Evolutionary conservation across 2,113 vertebrate species (phyloP).

Genomic region (Oryzias melastigma): DNA sequence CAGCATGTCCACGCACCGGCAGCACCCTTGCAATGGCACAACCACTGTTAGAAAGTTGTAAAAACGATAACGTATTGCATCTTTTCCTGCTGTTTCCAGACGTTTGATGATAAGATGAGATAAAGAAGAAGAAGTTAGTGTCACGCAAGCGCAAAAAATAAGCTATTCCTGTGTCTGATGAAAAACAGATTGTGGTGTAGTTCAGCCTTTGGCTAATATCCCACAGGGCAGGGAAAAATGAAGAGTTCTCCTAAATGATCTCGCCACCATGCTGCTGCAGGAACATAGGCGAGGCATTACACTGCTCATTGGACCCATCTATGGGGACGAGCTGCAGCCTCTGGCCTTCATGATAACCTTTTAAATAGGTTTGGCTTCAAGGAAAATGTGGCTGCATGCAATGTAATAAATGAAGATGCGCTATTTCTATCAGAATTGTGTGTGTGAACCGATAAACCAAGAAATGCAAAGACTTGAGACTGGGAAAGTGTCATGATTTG

Average conservation of each 20-base stretch:
- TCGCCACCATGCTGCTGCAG: neutral
- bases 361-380: neutral
- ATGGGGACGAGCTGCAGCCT: slow-evolving; percentile 16
- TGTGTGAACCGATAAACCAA: too few relatives aligned
- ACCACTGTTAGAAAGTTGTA: slow-evolving; percentile 1
- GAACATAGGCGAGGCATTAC: slow-evolving; percentile 40
- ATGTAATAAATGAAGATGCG: neutral
- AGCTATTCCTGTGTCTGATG: slow-evolving; percentile 36
- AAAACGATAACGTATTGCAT: slow-evolving; percentile 18
- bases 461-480: too few relatives aligned
- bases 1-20: fast-evolving
- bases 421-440: too few relatives aligned
- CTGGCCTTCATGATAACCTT: neutral
- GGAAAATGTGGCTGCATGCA: neutral
- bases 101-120: slow-evolving; percentile 25
- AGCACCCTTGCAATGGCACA: slow-evolving; percentile 8
- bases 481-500: too few relatives aligned
- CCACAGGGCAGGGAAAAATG: slow-evolving; percentile 43
- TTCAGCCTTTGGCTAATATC: slow-evolving; percentile 43
- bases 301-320: slow-evolving; percentile 27
- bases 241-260: slow-evolving; percentile 43
- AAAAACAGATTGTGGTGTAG: slow-evolving; percentile 32
- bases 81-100: slow-evolving; percentile 16
- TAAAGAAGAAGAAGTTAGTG: slow-evolving; percentile 19
- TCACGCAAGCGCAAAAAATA: slow-evolving; percentile 25